phyloP scores from a whole-genome alignment of 1,140 invertebrate genomes.

The Armadillidium nasatum region DNA sequence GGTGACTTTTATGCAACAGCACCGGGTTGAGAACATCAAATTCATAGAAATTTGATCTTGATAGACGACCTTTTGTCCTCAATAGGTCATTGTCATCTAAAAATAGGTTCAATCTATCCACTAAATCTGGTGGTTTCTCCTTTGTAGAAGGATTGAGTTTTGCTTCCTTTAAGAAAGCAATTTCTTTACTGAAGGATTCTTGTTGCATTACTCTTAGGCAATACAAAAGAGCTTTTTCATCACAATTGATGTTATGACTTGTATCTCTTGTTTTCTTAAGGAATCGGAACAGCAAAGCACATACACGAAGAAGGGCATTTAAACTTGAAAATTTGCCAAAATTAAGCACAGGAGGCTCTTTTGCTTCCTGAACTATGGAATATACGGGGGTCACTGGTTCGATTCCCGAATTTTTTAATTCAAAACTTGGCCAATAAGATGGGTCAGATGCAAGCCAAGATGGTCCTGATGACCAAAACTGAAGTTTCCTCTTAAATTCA shows the following conservation, averaged over 20 bases:
- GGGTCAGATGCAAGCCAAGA: neutral
- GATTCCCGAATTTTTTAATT: neutral
- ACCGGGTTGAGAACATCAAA: constrained; percentile 4
- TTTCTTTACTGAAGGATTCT: neutral
- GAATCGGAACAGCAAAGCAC: neutral
- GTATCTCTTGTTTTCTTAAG: neutral
- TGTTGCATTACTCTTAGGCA: neutral
- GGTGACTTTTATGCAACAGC: no score
- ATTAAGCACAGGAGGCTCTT: neutral
- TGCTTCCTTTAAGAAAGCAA: neutral
- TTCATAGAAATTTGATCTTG: neutral
- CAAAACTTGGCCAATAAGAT: neutral
- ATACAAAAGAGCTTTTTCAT: neutral
- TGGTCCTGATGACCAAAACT: neutral
- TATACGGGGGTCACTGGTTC: neutral
- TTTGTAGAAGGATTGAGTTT: neutral
- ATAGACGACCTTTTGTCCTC: neutral
- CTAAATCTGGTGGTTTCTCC: neutral
- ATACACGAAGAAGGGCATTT: neutral
- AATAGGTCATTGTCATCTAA: neutral
- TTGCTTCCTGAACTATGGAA: neutral
- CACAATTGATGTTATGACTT: no score
- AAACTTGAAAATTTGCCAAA: constrained; percentile 6
- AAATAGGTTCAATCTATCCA: neutral
- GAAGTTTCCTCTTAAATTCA: neutral